Percentiles rank a stretch among this genome's conserved stretches.
Conservation (phyloP, 1,140 invertebrate species). For the Microplitis demolitor region DNA sequence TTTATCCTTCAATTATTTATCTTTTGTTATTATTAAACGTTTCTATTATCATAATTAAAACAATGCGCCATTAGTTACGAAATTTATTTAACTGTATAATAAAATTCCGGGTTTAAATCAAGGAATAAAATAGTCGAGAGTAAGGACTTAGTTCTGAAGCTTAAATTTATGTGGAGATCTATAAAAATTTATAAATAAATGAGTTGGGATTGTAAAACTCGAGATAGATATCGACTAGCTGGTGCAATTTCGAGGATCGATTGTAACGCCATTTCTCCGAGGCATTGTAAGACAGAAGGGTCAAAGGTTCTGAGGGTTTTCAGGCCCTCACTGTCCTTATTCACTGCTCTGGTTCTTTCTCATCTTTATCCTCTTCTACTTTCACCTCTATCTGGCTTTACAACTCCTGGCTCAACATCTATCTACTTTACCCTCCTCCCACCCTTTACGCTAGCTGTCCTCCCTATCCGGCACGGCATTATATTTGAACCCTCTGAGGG, state of each 20-base stretch:
- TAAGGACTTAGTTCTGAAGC: too few relatives aligned
- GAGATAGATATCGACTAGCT: slow-evolving; percentile 9
- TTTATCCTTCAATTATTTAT: too few relatives aligned
- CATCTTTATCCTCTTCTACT: background rate
- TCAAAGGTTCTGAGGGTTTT: slow-evolving; percentile 25
- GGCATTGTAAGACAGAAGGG: slow-evolving; percentile 30
- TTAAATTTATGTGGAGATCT: background rate
- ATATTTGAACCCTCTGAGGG: background rate
- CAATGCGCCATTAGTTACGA: too few relatives aligned
- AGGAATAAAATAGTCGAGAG: too few relatives aligned
- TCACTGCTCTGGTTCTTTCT: slow-evolving; percentile 21
- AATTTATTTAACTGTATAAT: too few relatives aligned
- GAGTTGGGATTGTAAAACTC: background rate
- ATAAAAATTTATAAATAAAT: background rate
- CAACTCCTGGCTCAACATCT: background rate
- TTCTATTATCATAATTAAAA: too few relatives aligned
- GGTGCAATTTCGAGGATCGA: slow-evolving; percentile 38
- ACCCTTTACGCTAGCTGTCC: too few relatives aligned
- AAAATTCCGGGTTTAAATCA: too few relatives aligned
- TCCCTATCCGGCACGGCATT: slow-evolving; percentile 4
- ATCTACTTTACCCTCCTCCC: background rate
- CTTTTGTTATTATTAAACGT: too few relatives aligned
- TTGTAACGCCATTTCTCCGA: slow-evolving; percentile 43
- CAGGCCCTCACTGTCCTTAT: slow-evolving; percentile 29
- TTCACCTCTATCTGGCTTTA: slow-evolving; percentile 1